Base-by-base conservation (phyloP, 2,888 invertebrate species). In the Hipparchia sbordonii region DNA sequence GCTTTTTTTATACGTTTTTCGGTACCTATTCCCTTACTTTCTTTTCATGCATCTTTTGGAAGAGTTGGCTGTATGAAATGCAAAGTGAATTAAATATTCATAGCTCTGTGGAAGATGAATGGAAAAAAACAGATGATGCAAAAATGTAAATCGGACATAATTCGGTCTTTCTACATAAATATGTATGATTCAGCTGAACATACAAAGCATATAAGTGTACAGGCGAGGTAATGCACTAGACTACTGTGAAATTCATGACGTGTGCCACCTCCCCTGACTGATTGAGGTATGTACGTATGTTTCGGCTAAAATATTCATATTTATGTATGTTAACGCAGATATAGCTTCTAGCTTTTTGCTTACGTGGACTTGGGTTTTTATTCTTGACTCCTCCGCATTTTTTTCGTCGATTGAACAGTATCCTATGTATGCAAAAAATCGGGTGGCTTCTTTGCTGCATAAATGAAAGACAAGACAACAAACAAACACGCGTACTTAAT, bases 221-320 rank as follows among this genome's bases (percentile, higher is more conserved):
- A 51, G 61, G 65, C 67, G 61, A 45, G 62, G 68, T 54, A 71
- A 51, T 74, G 70, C 72, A 74, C 72, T 62, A 70, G 81, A 82
- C 84, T 87, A 82, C 86, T 90, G 83, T 85, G 84, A 88, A 87
- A 91, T 92, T 90, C 91, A 92, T 89, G 88, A 88, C 87, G 83
- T 86, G 85, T 82, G 81, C 82, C 82, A 82, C 82, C 82, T 81
- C 81, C 84, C 80, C 85, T 87, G 89, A 88, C 89, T 91, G 91
- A 91, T 90, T 90, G 89, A 84, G 85, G 71, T 84, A 77, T 79
- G 80, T 82, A 23, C 23, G 81, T 84, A 79, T 84, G 83, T 82
- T 82, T 80, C 81, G 84, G 85, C 82, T 85, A 79, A 78, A 2
- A 39, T 39, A 39, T 2, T 39, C 77, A 80, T 73, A 75, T 74